A percentile compares a stretch with the other conserved stretches of the same genome.
Conservation (phyloP, 2,888 invertebrate genomes). For the Chloroclystis v-ata region DNA sequence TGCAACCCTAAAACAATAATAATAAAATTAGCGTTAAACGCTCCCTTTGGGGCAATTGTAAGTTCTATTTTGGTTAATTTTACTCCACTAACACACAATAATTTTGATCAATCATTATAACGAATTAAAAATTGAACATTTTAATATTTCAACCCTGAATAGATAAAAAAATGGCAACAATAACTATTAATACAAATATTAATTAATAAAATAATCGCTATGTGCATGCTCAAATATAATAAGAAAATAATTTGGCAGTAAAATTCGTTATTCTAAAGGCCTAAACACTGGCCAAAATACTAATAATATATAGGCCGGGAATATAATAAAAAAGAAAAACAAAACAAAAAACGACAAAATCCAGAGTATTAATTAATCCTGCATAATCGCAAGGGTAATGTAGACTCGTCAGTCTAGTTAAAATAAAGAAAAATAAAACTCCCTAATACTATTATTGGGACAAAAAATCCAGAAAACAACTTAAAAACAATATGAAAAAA, state of each 20-base stretch:
- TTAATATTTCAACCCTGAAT: slow-evolving; percentile 77
- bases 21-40: slow-evolving; percentile 76
- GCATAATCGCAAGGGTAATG: slow-evolving; percentile 64
- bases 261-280: slow-evolving; percentile 77
- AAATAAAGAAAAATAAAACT: slow-evolving; percentile 76
- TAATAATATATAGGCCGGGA: slow-evolving; percentile 75
- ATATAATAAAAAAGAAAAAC: slow-evolving; percentile 68
- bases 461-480: slow-evolving; percentile 75
- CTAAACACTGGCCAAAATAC: slow-evolving; percentile 75
- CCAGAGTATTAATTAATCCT: slow-evolving; percentile 75
- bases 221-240: slow-evolving; percentile 77
- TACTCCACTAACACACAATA: slow-evolving; percentile 76
- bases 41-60: slow-evolving; percentile 76
- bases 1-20: slow-evolving; percentile 77
- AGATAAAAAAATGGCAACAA: slow-evolving; percentile 75
- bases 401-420: slow-evolving; percentile 67
- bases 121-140: slow-evolving; percentile 73
- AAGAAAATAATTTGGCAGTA: slow-evolving; percentile 79
- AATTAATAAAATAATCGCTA: slow-evolving; percentile 76
- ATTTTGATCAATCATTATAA: slow-evolving; percentile 77
- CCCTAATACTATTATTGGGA: slow-evolving; percentile 78
- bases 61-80: slow-evolving; percentile 73
- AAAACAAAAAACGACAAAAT: slow-evolving; percentile 74
- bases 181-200: slow-evolving; percentile 73
- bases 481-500: slow-evolving; percentile 78